Conservation (phyloP, 2,113 vertebrate genomes). For the Apodemus sylvaticus region DNA sequence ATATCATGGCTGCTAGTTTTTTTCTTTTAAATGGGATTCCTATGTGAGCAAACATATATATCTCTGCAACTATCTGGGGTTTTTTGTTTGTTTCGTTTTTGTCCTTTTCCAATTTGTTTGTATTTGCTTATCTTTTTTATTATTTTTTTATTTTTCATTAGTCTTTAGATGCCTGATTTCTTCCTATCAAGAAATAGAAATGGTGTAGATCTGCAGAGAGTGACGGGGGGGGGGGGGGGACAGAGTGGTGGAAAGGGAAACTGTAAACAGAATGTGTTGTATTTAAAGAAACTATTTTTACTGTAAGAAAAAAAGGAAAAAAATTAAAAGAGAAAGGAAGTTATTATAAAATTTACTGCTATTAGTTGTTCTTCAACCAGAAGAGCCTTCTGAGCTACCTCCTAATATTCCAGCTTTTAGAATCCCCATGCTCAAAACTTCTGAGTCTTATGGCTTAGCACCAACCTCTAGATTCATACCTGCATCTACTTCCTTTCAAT, state of each 20-base stretch:
- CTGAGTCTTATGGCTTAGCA: too few relatives aligned
- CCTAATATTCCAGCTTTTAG: neutral
- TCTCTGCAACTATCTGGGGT: neutral
- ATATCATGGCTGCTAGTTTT: too few relatives aligned
- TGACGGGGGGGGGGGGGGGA: too few relatives aligned
- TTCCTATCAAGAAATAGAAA: neutral
- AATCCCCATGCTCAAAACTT: neutral
- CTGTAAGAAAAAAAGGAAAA: neutral
- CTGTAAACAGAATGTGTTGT: neutral
- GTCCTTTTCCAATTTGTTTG: neutral
- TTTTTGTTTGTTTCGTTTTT: neutral
- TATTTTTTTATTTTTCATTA: neutral
- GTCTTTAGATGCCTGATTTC: neutral
- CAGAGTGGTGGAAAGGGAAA: neutral
- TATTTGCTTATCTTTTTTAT: neutral
- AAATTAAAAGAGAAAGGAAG: neutral
- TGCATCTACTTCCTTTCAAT: neutral
- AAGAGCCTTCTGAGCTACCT: neutral
- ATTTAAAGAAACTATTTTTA: neutral
- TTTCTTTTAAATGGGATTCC: too few relatives aligned
- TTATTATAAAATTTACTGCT: neutral
- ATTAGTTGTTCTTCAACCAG: neutral
- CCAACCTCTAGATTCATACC: accelerated
- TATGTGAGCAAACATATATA: neutral
- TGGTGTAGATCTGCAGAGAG: neutral